Evolutionary conservation across 2,797 vertebrate species (phyloP).

Genomic region (Danio choprae): DNA sequence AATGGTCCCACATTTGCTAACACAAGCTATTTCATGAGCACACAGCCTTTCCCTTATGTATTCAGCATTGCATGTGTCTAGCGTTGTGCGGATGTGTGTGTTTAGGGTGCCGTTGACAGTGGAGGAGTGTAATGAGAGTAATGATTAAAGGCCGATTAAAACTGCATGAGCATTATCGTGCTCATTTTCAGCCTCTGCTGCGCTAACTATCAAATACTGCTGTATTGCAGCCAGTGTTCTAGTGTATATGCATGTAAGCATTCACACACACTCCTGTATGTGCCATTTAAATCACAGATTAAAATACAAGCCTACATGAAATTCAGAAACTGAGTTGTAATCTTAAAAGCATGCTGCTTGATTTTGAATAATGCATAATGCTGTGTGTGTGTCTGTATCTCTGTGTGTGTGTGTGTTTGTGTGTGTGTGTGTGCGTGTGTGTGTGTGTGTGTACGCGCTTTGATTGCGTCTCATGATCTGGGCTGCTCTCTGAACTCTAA

Average conservation of each 20-base stretch:
- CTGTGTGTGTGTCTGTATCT: not conserved
- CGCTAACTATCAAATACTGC: conserved; percentile 19
- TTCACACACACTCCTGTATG: not conserved
- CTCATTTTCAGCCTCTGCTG: conserved; percentile 18
- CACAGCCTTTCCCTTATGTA: conserved; percentile 7
- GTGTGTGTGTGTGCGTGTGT: too few species aligned
- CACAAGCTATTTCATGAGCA: not conserved
- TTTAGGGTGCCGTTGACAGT: conserved; percentile 26
- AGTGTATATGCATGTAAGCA: not conserved
- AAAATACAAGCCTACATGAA: not conserved
- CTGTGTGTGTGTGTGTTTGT: too few species aligned
- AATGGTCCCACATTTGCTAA: conserved; percentile 16
- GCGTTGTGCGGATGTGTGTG: conserved; percentile 14
- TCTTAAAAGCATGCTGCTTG: not conserved
- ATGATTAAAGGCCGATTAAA: conserved; percentile 46
- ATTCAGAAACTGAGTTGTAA: not conserved
- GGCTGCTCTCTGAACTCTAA: conserved; percentile 4
- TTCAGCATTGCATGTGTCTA: conserved; percentile 24
- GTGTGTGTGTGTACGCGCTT: not conserved
- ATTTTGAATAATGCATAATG: not conserved
- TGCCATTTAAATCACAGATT: not conserved
- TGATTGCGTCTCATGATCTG: not conserved
- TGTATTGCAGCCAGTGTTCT: not conserved
- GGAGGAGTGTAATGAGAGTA: conserved; percentile 37
- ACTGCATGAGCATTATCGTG: conserved; percentile 44